Evolutionary conservation across 2,888 invertebrate genomes (phyloP).

Genomic region (Synergus japonicus): DNA sequence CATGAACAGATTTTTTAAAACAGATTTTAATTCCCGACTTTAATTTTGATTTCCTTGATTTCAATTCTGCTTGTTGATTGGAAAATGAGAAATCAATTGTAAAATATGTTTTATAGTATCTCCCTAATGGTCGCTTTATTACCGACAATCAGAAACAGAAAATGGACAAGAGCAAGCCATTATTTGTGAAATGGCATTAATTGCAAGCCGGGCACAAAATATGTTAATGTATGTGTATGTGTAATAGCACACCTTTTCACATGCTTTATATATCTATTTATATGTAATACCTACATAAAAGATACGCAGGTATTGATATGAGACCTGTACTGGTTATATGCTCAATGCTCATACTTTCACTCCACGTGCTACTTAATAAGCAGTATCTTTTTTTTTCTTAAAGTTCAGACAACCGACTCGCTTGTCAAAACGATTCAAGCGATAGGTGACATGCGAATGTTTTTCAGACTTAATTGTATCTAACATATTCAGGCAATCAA

Average conservation of each 20-base stretch:
- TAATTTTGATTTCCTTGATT: too few relatives aligned
- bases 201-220: background rate
- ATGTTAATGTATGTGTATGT: background rate
- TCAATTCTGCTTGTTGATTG: too few relatives aligned
- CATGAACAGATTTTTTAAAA: too few relatives aligned
- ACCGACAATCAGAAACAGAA: background rate
- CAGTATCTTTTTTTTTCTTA: conserved; percentile 55
- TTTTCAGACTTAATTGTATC: conserved; percentile 21
- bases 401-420: conserved; percentile 28
- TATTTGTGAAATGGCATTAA: background rate
- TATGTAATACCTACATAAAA: conserved; percentile 23
- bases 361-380: conserved; percentile 66
- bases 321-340: conserved; percentile 56
- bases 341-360: conserved; percentile 66
- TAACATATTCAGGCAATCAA: conserved; percentile 1
- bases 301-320: conserved; percentile 57
- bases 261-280: conserved; percentile 13
- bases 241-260: background rate
- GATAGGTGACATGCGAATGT: conserved; percentile 10
- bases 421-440: conserved; percentile 27
- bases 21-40: too few relatives aligned
- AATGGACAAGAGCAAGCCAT: background rate
- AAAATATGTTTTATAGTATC: too few relatives aligned
- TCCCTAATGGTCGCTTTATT: too few relatives aligned
- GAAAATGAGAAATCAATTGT: too few relatives aligned